A percentile compares a stretch with the other conserved stretches of the same genome.
Conservation (phyloP, 1,140 invertebrate genomes). For the Argopecten irradians region DNA sequence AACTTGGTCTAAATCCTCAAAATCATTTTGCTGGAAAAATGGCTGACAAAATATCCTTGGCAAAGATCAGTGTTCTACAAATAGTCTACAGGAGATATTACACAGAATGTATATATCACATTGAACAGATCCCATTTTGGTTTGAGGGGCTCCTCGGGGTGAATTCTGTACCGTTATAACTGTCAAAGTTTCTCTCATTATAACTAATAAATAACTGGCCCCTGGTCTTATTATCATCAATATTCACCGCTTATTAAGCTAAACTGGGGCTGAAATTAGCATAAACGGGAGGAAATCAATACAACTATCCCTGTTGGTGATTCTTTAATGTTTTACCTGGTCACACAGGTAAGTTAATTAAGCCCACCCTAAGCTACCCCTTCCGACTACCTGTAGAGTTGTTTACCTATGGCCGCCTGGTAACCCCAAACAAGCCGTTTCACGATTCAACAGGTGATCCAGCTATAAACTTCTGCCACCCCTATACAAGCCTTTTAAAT, state of each 20-base stretch:
- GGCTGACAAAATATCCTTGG: not conserved
- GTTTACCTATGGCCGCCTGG: conserved; percentile 50
- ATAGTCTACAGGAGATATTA: not conserved
- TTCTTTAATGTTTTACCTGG: not conserved
- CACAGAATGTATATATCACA: not conserved
- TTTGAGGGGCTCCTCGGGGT: not conserved
- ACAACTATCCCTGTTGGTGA: not conserved
- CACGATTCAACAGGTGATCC: conserved; percentile 50
- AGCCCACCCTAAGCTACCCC: not conserved
- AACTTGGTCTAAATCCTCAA: not conserved
- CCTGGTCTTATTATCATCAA: not conserved
- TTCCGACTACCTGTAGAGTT: conserved; percentile 25
- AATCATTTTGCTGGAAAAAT: conserved; percentile 3
- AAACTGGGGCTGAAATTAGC: not conserved
- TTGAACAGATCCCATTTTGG: not conserved
- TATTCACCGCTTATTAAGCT: not conserved
- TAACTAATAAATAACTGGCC: not conserved
- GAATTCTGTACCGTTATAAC: not conserved
- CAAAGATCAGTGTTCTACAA: conserved; percentile 22
- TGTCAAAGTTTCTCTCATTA: not conserved
- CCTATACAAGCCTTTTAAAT: not conserved
- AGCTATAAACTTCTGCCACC: not conserved
- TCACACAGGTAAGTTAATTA: conserved; percentile 12
- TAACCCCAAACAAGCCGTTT: conserved; percentile 47
- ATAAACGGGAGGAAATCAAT: not conserved